A percentile compares a stretch with the other conserved stretches of the same genome.
These are phyloP conservation scores for Jacana jacana DNA, from an alignment of 2,113 vertebrate species.

Conservation along the genomic window DNA sequence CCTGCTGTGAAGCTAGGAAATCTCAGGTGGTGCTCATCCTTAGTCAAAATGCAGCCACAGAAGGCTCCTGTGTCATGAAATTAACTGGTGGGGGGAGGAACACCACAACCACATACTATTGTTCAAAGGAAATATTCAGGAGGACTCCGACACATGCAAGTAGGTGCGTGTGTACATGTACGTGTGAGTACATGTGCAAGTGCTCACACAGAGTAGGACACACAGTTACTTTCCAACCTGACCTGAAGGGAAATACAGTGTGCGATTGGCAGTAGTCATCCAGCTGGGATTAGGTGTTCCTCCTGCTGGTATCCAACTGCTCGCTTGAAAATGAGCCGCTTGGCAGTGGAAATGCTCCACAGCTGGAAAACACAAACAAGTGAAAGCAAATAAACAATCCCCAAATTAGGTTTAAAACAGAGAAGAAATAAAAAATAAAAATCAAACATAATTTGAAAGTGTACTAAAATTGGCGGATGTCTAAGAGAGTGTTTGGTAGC, in stretches of 20 bases:
- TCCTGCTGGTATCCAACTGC: background rate
- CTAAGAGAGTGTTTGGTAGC: background rate
- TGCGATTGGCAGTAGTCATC: background rate
- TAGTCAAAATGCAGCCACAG: background rate
- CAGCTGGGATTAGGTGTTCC: background rate
- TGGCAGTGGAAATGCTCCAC: background rate
- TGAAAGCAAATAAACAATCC: slow-evolving; percentile 30
- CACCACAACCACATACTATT: background rate
- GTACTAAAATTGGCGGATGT: background rate
- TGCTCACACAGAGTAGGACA: background rate
- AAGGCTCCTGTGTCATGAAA: background rate
- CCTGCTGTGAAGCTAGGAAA: background rate
- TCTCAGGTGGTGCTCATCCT: background rate
- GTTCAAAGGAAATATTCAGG: background rate
- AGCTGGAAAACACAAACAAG: background rate
- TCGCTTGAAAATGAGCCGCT: background rate
- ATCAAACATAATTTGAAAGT: background rate
- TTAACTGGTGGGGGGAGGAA: background rate
- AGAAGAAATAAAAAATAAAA: background rate
- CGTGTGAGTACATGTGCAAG: accelerated
- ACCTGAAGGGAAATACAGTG: background rate
- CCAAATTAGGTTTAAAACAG: background rate
- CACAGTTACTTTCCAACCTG: background rate
- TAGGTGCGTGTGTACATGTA: accelerated
- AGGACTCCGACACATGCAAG: accelerated